Base-by-base conservation (phyloP, 1,140 invertebrate species). In the Pinna nobilis region DNA sequence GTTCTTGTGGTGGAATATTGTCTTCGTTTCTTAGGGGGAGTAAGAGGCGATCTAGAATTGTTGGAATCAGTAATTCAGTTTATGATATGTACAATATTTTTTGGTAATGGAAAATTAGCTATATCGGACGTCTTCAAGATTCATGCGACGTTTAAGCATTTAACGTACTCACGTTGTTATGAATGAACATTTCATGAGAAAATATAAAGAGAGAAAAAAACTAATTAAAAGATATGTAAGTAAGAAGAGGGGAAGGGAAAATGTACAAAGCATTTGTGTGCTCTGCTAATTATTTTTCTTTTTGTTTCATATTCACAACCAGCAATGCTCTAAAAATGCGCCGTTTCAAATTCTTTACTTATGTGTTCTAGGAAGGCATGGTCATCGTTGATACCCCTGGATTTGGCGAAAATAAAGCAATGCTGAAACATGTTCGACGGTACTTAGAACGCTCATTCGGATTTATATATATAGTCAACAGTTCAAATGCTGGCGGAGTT, bases 391-490 rank as follows among this genome's bases (percentile, higher is more conserved):
- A 86, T 60, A 86, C 79, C 13, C 84, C 84, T 2, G 84, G 84
- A 1, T 76, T 86, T 25, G 82, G 84, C 18, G 82, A 80, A 18
- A 75, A 66, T 60, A 67, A 68, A 59, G 59, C 74, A 6, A 65
- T 83, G 76, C 70, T 77, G 0, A 63, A 72, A 13, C 53, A 69
- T 33, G 69, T 85, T 11, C 64, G 70, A 25, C 39, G 68, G 13
- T 82, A 84, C 69, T 68, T 85, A 50, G 44, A 55, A 15, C 70
- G 78, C 47, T 78, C 84, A n/a, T 84, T 82, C 69, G 82, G 77
- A 28, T 85, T 84, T 65, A 80, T 85, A 30, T 85, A 85, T 71
- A 71, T 85, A 28, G 78, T 85, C 67, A 85, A 85, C 68, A 80
- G 76, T 35, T 65, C 77, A 7, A 76, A 77, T 59, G 77, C 82